Conservation (phyloP, 2,113 vertebrate genomes). For the Anguilla japonica region DNA sequence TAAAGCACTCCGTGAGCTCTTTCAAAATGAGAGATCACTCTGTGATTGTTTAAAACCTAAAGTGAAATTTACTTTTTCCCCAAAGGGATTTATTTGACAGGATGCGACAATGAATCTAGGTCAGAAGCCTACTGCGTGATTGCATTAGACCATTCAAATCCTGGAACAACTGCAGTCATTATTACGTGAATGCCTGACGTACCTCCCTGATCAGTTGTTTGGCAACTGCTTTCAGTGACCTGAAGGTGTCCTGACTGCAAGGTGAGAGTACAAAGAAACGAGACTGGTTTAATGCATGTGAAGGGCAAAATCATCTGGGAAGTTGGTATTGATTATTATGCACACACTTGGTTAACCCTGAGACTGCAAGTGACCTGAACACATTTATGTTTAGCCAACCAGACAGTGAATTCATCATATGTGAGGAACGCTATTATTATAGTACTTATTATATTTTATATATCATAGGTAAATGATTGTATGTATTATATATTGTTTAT, state of each 20-base stretch:
- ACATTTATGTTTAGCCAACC: neutral
- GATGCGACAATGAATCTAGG: constrained; percentile 26
- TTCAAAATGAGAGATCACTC: constrained; percentile 14
- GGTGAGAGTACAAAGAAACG: constrained; percentile 28
- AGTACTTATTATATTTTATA: too few relatives aligned
- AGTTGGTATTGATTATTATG: constrained; percentile 19
- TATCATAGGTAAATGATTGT: too few relatives aligned
- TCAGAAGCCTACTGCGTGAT: neutral
- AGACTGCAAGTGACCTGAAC: neutral
- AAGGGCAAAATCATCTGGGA: neutral
- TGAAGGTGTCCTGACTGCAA: constrained; percentile 15
- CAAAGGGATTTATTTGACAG: constrained; percentile 41
- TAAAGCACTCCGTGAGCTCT: constrained; percentile 19
- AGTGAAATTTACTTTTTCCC: constrained; percentile 26
- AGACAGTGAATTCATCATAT: neutral
- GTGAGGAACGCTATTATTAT: too few relatives aligned
- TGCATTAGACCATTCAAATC: neutral
- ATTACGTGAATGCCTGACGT: constrained; percentile 16
- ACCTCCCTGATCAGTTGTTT: constrained; percentile 30
- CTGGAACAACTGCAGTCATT: constrained; percentile 12
- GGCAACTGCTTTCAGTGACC: constrained; percentile 26
- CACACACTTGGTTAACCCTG: neutral
- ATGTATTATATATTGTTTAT: too few relatives aligned
- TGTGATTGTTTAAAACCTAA: constrained; percentile 8
- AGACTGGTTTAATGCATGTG: constrained; percentile 17